Conservation (phyloP, 2,797 vertebrate genomes). For the Trematomus bernacchii region DNA sequence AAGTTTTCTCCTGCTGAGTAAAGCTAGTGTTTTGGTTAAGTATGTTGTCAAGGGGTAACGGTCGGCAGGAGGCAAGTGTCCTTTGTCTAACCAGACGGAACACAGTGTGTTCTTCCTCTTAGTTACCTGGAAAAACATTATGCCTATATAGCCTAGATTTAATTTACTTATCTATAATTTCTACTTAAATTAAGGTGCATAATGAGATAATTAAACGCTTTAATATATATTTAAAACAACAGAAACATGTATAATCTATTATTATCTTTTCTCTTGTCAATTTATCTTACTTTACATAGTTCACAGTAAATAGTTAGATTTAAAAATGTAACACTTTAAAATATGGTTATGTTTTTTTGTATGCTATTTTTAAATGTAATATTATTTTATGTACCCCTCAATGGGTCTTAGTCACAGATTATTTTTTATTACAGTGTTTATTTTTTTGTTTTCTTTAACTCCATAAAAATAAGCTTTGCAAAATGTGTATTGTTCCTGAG, state of each 20-base stretch:
- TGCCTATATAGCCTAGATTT: background rate
- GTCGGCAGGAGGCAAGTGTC: conserved; percentile 47
- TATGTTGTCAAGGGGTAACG: conserved; percentile 34
- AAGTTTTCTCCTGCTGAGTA: background rate
- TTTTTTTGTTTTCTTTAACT: too few relatives aligned
- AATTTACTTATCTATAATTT: background rate
- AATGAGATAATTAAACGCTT: background rate
- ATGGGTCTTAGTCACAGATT: conserved; percentile 4
- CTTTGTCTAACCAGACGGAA: conserved; percentile 54
- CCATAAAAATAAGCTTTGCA: too few relatives aligned
- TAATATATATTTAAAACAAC: background rate
- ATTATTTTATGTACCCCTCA: background rate
- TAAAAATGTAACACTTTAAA: background rate
- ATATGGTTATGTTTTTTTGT: background rate
- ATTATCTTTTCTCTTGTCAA: background rate
- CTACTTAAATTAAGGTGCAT: background rate
- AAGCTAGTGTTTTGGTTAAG: background rate
- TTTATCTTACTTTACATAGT: background rate
- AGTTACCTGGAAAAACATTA: background rate
- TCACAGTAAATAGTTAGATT: background rate
- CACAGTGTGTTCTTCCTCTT: background rate
- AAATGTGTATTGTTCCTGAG: too few relatives aligned
- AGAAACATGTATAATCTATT: background rate
- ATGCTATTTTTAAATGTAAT: background rate
- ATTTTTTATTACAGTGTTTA: too few relatives aligned